phyloP scores from a whole-genome alignment of 92 coral and sea anemone species.

The Palythoa grandis region DNA sequence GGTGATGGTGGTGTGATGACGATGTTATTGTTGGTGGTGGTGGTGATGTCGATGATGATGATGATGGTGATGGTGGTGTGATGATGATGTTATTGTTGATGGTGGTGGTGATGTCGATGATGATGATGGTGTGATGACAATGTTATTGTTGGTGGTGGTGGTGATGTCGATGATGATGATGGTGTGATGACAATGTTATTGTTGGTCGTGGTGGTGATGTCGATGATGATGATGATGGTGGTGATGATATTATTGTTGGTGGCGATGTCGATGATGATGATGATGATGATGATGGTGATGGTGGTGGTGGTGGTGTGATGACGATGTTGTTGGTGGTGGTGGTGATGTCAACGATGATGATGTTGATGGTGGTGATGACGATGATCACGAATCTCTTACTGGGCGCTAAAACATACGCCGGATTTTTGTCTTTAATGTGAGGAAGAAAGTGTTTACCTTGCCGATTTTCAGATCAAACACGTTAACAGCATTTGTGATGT shows the following conservation, averaged over 20 bases:
- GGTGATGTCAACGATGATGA: not conserved
- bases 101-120: not conserved
- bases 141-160: no score
- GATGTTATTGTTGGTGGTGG: not conserved
- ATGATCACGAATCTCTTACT: no score
- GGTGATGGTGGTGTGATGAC: not conserved
- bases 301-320: not conserved
- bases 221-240: no score
- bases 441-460: constrained; percentile 63
- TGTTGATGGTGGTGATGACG: not conserved
- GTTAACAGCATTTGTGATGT: constrained; percentile 66
- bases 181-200: no score
- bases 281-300: not conserved
- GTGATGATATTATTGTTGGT: no score
- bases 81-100: not conserved
- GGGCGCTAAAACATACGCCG: not conserved
- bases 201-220: no score
- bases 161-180: no score
- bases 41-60: not conserved
- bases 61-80: not conserved
- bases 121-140: not conserved
- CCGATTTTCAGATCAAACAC: constrained; percentile 70
- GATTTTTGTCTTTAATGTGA: not conserved
- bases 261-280: not conserved
- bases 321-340: not conserved